Evolutionary conservation across 2,113 vertebrate species (phyloP).

Genomic region (Scophthalmus maximus): DNA sequence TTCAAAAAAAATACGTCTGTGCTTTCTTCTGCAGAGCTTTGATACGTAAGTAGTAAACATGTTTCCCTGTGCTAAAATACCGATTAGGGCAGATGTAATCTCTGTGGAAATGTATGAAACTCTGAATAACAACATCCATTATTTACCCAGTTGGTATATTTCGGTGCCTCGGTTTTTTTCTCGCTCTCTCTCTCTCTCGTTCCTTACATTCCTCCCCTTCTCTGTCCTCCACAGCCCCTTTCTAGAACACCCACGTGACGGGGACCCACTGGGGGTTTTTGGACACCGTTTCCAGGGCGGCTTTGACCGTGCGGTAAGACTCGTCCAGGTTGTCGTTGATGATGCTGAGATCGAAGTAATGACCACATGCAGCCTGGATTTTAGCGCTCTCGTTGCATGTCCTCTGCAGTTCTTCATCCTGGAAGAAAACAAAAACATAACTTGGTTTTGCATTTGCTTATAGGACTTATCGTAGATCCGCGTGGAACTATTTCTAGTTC

Average conservation of each 20-base stretch:
- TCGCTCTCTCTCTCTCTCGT: neutral
- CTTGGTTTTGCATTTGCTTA: neutral
- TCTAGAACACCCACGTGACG: conserved; percentile 94
- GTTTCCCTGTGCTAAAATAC: neutral
- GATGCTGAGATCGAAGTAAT: conserved; percentile 94
- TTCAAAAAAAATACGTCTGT: conserved; percentile 1
- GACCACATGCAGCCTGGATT: conserved; percentile 89
- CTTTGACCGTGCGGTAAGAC: conserved; percentile 87
- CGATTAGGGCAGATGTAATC: neutral
- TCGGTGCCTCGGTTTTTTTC: neutral
- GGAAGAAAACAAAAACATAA: conserved; percentile 16
- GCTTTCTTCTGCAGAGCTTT: neutral
- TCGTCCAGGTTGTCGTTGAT: conserved; percentile 92
- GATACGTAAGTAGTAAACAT: neutral
- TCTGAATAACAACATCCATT: conserved; percentile 2
- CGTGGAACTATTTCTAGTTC: neutral
- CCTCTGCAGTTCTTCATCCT: conserved; percentile 90
- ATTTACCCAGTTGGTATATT: neutral
- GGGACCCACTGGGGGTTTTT: conserved; percentile 94
- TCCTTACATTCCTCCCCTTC: neutral
- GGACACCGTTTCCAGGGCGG: conserved; percentile 88
- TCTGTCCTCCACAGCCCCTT: neutral
- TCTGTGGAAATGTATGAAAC: neutral
- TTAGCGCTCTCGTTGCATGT: conserved; percentile 90
- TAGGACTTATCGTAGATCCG: neutral